Evolutionary conservation across 2,113 vertebrate genomes (phyloP), one percentile per base, ranked within the genome.

Genomic region (Xiphophorus hellerii): DNA sequence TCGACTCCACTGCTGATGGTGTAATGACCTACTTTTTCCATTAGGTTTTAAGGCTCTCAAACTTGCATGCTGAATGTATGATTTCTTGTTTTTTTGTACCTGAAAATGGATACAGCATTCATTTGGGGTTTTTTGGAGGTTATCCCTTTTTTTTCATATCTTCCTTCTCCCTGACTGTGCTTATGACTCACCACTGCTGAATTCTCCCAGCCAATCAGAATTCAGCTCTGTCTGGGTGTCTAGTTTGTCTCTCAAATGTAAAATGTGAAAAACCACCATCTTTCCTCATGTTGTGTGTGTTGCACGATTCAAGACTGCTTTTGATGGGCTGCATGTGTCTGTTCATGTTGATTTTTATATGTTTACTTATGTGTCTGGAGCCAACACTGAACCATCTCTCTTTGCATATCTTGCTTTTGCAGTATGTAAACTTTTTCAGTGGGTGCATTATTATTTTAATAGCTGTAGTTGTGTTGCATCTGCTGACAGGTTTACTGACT

Each of bases 121-220:
- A 66, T 84, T 73, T 63, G 9, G 54, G 5, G 22, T 1, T 60
- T 74, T 75, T 78, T 72, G 14, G 68, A 68, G 58, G 58, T 71
- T 86, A 66, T 85, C 28, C 70, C 61, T 11, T 51, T 65, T 65
- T n/a, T 30, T 33, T 10, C 51, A 30, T 69, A 75, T 76, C 67
- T 75, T 83, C 22, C 1, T 39, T 81, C 81, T 90, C 83, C 64
- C 69, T 39, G 71, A 76, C 73, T 76, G 69, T 39, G 69, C 54
- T 84, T 79, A 90, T 94, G 93, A 94, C 87, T 94, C 93, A 94
- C 80, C 90, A 80, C 92, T 93, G 92, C 94, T 92, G 91, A 90
- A 87, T 69, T 83, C 27, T 20, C 4, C 76, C 66, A 74, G 7
- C 93, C 91, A 93, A 93, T 93, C 86, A 83, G 74, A 83, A 77